Percentiles rank a stretch among this genome's conserved stretches.
These are phyloP conservation scores for Psittacula derbiana DNA, from an alignment of 2,797 vertebrate species.

Conservation along the genomic window DNA sequence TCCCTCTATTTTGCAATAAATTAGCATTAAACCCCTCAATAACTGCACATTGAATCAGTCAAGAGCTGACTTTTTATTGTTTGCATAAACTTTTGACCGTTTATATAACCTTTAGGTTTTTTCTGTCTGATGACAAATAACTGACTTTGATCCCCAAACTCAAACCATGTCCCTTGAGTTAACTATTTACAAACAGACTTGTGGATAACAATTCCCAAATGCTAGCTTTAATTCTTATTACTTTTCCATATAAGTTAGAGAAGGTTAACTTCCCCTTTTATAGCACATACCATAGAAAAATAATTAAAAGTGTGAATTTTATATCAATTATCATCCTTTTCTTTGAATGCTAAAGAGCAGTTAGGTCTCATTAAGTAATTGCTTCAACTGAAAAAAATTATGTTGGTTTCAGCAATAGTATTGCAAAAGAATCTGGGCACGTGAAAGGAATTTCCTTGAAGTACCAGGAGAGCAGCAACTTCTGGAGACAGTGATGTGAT, in stretches of 20 bases:
- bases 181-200: conserved; percentile 43
- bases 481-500: background rate
- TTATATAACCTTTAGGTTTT: conserved; percentile 69
- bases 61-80: conserved; percentile 33
- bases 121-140: conserved; percentile 30
- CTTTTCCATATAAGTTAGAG: background rate
- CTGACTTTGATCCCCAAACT: conserved; percentile 36
- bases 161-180: background rate
- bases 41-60: background rate
- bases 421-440: background rate
- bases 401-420: background rate
- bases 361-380: background rate
- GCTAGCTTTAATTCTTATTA: background rate
- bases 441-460: background rate
- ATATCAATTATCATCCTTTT: background rate
- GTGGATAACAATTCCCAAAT: background rate
- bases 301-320: background rate
- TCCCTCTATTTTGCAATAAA: background rate
- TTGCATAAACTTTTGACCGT: conserved; percentile 53
- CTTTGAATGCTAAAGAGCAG: background rate
- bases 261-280: background rate
- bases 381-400: background rate
- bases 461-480: background rate
- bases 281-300: background rate
- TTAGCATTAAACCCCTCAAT: background rate